These are phyloP conservation scores for Platichthys stellatus DNA, from an alignment of 2,113 vertebrate genomes.

Conservation along the genomic window DNA sequence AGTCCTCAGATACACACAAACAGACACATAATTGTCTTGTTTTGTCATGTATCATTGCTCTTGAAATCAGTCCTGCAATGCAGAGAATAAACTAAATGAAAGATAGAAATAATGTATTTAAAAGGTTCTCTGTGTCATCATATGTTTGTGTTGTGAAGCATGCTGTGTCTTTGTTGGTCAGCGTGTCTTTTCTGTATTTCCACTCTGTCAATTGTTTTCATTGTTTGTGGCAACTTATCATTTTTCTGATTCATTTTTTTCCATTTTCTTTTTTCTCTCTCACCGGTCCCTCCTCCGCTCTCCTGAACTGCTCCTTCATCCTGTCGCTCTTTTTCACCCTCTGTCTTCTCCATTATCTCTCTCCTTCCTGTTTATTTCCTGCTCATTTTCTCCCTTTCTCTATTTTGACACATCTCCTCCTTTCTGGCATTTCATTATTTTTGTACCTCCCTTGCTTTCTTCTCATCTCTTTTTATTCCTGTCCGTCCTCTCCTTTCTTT, in stretches of 20 bases:
- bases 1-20: background rate
- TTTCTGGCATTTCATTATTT: background rate
- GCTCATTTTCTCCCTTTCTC: too few species aligned
- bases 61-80: background rate
- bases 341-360: background rate
- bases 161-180: slow-evolving; percentile 7
- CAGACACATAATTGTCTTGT: background rate
- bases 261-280: slow-evolving; percentile 17
- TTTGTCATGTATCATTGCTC: background rate
- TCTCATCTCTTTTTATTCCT: background rate
- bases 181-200: slow-evolving; percentile 9
- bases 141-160: slow-evolving; percentile 15
- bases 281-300: slow-evolving; percentile 2
- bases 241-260: slow-evolving; percentile 28
- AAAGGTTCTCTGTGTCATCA: background rate
- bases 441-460: background rate
- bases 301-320: slow-evolving; percentile 46
- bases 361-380: too few species aligned
- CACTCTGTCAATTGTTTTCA: slow-evolving; percentile 20
- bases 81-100: background rate
- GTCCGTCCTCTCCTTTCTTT: background rate
- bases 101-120: background rate
- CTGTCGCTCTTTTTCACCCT: background rate
- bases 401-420: too few species aligned
- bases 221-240: slow-evolving; percentile 43